These are phyloP conservation scores for Blera fallax DNA, from an alignment of 2,888 invertebrate species.

Conservation along the genomic window DNA sequence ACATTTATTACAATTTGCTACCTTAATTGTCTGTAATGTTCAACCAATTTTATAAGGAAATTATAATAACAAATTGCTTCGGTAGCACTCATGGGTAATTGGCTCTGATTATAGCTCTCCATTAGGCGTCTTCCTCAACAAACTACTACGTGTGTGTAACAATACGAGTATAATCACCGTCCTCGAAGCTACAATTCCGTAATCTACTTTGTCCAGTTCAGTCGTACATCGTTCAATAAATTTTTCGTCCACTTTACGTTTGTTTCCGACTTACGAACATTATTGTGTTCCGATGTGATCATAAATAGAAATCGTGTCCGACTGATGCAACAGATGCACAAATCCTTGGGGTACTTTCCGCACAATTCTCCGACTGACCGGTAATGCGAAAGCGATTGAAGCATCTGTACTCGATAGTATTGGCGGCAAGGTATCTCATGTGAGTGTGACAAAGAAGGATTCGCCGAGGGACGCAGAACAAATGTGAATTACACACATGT, in stretches of 20 bases:
- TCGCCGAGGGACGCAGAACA: conserved; percentile 4
- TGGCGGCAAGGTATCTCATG: background rate
- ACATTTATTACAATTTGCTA: too few relatives aligned
- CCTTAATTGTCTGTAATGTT: too few relatives aligned
- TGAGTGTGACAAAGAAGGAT: conserved; percentile 21
- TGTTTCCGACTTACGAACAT: conserved; percentile 22
- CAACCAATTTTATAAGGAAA: too few relatives aligned
- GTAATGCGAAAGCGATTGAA: conserved; percentile 27
- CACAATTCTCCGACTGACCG: conserved; percentile 6
- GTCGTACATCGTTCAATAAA: conserved; percentile 7
- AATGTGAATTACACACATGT: conserved; percentile 39
- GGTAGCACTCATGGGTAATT: background rate
- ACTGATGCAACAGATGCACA: conserved; percentile 48
- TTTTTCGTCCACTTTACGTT: conserved; percentile 8
- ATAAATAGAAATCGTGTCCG: conserved; percentile 38
- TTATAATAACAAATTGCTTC: background rate
- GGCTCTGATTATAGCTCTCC: background rate
- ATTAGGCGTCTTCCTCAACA: background rate
- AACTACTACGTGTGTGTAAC: background rate
- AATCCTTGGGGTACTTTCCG: conserved; percentile 28
- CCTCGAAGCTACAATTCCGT: background rate
- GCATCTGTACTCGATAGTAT: background rate
- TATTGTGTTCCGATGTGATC: conserved; percentile 45
- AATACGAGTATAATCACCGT: conserved; percentile 17
- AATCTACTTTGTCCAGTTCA: conserved; percentile 9